Percentiles rank a stretch among this genome's conserved stretches.
Conservation (phyloP, 2,113 vertebrate species). For the Mirza zaza region DNA sequence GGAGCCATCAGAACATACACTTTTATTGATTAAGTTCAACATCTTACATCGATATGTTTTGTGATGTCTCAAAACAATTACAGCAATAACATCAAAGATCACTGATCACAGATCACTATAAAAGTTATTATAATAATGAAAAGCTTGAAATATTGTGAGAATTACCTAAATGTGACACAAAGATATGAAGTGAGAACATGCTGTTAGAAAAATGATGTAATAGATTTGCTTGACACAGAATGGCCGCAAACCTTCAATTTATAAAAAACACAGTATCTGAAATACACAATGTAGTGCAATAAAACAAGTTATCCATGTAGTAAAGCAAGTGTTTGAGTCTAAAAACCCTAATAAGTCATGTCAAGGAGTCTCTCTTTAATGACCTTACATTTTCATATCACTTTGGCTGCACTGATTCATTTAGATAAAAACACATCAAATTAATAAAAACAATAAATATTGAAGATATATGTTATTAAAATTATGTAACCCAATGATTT, state of each 20-base stretch:
- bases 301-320: not conserved
- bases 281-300: not conserved
- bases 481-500: not conserved
- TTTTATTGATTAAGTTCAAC: not conserved
- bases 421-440: not conserved
- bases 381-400: not conserved
- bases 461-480: not conserved
- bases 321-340: not conserved
- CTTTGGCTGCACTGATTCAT: rapidly evolving
- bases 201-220: not conserved
- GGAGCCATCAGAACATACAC: not conserved
- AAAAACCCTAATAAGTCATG: not conserved
- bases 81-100: not conserved
- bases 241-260: not conserved
- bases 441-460: not conserved
- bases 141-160: not conserved
- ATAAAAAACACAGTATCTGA: not conserved
- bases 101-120: not conserved
- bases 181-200: not conserved
- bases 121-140: not conserved
- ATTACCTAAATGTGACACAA: not conserved
- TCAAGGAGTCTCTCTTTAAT: not conserved
- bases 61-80: not conserved
- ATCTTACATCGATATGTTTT: not conserved
- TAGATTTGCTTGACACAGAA: not conserved